phyloP scores from a whole-genome alignment of 2,888 invertebrate species.

The Leptopilina myrica region DNA sequence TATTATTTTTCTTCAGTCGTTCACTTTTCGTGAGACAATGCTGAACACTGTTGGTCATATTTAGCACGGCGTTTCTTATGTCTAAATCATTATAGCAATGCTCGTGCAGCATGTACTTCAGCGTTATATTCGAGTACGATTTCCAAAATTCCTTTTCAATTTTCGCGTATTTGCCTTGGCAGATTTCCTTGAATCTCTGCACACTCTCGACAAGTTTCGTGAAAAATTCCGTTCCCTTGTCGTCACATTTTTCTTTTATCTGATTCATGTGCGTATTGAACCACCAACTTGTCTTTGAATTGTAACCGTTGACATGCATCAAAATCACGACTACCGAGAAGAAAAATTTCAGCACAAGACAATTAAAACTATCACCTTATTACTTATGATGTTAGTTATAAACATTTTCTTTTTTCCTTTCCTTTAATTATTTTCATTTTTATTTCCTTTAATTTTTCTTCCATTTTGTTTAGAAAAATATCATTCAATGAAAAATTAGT shows the following conservation, averaged over 20 bases:
- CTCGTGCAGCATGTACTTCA: constrained; percentile 11
- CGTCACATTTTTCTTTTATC: constrained; percentile 3
- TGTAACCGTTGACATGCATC: not conserved
- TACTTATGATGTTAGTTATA: too few species aligned
- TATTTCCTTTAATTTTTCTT: too few species aligned
- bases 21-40: not conserved
- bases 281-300: constrained; percentile 26
- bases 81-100: not conserved
- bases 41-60: constrained; percentile 11
- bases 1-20: constrained; percentile 22
- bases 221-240: not conserved
- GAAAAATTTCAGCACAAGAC: not conserved
- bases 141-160: constrained; percentile 24
- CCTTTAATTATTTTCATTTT: too few species aligned
- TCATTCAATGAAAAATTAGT: too few species aligned
- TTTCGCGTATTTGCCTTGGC: constrained; percentile 1
- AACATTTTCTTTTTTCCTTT: too few species aligned
- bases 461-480: too few species aligned
- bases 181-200: not conserved
- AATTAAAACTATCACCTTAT: too few species aligned
- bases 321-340: not conserved
- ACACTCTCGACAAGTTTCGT: not conserved
- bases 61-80: constrained; percentile 4
- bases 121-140: constrained; percentile 4
- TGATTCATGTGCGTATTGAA: not conserved